Evolutionary conservation across 2,113 vertebrate species (phyloP).

Genomic region (Sprattus sprattus): DNA sequence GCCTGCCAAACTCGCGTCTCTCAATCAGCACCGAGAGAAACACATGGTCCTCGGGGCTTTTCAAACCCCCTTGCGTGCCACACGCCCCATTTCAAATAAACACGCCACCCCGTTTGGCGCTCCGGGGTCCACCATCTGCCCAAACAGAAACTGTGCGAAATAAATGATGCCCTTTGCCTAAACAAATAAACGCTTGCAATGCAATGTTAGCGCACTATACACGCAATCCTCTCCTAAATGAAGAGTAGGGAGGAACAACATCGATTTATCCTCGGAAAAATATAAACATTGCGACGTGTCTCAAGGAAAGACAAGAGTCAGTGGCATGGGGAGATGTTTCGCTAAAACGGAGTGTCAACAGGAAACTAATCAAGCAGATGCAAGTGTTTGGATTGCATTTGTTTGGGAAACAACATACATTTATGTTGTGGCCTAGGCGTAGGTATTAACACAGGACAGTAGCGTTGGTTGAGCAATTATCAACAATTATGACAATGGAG

Average conservation of each 20-base stretch:
- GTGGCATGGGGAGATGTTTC: constrained; percentile 33
- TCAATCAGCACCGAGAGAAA: constrained; percentile 44
- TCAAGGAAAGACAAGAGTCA: constrained; percentile 38
- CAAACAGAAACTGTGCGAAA: constrained; percentile 52
- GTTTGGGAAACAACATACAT: background rate
- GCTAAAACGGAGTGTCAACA: constrained; percentile 36
- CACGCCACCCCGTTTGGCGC: constrained; percentile 50
- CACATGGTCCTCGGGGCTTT: constrained; percentile 44
- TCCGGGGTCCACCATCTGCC: constrained; percentile 51
- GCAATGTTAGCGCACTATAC: constrained; percentile 30
- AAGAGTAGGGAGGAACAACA: constrained; percentile 26
- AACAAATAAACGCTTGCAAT: constrained; percentile 54
- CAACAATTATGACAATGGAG: too few species aligned
- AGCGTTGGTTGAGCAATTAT: background rate
- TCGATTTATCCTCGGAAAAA: constrained; percentile 43
- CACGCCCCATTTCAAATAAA: constrained; percentile 60
- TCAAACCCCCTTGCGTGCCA: constrained; percentile 46
- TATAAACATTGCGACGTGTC: constrained; percentile 47
- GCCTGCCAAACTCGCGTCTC: constrained; percentile 45
- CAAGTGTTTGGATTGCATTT: background rate
- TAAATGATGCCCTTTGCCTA: constrained; percentile 51
- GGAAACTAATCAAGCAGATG: constrained; percentile 40
- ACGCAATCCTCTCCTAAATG: constrained; percentile 17
- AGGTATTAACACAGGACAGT: background rate
- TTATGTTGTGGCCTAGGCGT: background rate